These are phyloP conservation scores for Montipora capricornis DNA, from an alignment of 64 coral and sea anemone species.

Conservation along the genomic window DNA sequence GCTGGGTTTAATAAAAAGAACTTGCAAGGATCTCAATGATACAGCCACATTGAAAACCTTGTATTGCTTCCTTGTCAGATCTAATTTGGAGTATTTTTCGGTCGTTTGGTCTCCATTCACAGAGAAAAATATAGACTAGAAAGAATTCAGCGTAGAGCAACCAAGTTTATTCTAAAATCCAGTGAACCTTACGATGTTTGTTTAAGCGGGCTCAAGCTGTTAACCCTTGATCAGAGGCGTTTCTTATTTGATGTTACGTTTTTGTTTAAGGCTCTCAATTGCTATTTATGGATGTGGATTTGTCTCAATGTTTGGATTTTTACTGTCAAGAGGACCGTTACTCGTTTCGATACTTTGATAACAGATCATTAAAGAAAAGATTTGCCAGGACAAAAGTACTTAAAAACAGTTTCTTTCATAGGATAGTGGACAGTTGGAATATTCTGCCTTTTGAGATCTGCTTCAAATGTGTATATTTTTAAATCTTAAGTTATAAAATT, in stretches of 20 bases:
- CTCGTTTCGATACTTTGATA: no score
- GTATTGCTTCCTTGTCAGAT: no score
- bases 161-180: not conserved
- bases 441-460: not conserved
- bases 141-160: not conserved
- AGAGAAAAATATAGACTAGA: no score
- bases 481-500: not conserved
- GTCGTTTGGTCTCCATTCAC: no score
- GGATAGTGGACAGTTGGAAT: not conserved
- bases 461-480: not conserved
- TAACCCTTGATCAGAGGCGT: not conserved
- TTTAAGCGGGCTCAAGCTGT: not conserved
- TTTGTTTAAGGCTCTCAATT: not conserved
- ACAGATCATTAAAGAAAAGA: not conserved
- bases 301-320: not conserved
- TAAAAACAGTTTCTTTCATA: not conserved
- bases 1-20: no score
- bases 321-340: not conserved
- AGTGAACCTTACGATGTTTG: not conserved
- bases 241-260: not conserved
- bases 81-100: no score
- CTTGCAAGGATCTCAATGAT: no score
- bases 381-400: not conserved
- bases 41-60: no score
- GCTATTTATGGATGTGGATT: no score